These are phyloP conservation scores for Squalus acanthias DNA, from an alignment of 2,797 vertebrate genomes.

Conservation along the genomic window DNA sequence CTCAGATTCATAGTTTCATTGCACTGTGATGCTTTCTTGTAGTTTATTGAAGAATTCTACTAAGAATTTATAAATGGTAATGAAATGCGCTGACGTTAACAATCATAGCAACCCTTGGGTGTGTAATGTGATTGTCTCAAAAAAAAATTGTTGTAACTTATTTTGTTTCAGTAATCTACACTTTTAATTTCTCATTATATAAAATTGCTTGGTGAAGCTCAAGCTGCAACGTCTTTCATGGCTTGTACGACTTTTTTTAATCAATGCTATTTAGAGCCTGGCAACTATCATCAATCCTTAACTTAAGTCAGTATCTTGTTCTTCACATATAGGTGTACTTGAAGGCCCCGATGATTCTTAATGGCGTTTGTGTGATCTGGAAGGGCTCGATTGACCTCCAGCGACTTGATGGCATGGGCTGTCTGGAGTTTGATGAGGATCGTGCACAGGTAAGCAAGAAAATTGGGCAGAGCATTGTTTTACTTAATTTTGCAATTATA, in stretches of 20 bases:
- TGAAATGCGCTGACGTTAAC: background rate
- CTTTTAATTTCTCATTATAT: background rate
- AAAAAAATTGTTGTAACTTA: background rate
- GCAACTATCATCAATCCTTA: background rate
- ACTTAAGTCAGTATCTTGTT: background rate
- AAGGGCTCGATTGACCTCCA: constrained; percentile 97
- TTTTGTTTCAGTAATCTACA: background rate
- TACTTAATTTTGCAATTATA: constrained; percentile 17
- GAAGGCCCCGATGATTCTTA: constrained; percentile 97
- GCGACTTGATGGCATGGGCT: constrained; percentile 95
- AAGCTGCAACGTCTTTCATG: background rate
- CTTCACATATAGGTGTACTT: constrained; percentile 73
- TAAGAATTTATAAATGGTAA: background rate
- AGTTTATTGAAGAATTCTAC: background rate
- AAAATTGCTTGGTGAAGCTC: background rate
- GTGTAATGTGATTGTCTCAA: background rate
- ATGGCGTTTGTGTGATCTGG: constrained; percentile 97
- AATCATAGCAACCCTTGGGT: background rate
- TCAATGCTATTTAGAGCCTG: background rate
- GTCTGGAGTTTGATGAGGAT: constrained; percentile 92
- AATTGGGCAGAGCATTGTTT: background rate
- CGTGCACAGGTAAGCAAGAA: constrained; percentile 79
- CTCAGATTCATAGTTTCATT: background rate
- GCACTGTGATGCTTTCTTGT: background rate
- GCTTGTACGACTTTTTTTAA: background rate